Conservation (phyloP, 2,797 vertebrate species). For the Nyctalus aviator region DNA sequence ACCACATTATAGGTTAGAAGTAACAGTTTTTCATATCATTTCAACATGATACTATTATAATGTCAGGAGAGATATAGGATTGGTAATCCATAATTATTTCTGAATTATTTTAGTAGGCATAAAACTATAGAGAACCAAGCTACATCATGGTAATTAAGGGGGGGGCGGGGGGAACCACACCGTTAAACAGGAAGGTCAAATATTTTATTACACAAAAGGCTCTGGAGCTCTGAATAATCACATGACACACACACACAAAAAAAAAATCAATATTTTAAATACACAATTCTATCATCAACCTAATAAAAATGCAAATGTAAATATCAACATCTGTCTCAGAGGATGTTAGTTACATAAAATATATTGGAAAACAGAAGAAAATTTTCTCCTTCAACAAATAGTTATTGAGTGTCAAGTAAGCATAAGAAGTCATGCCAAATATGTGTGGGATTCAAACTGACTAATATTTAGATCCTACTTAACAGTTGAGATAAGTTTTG, state of each 20-base stretch:
- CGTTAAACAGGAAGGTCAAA: constrained; percentile 50
- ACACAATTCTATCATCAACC: background rate
- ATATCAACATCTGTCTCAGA: constrained; percentile 46
- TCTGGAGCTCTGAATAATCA: constrained; percentile 33
- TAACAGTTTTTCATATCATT: constrained; percentile 1
- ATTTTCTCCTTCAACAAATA: constrained; percentile 43
- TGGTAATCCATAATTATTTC: constrained; percentile 6
- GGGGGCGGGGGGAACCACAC: too few species aligned
- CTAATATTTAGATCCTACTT: background rate
- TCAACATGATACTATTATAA: background rate
- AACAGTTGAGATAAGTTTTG: background rate
- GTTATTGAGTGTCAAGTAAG: constrained; percentile 14
- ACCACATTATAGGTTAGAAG: background rate
- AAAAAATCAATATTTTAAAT: constrained; percentile 70
- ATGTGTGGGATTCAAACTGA: background rate
- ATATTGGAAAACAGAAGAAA: constrained; percentile 32
- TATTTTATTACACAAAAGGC: constrained; percentile 65
- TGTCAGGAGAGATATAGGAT: constrained; percentile 30
- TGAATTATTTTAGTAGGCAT: constrained; percentile 19
- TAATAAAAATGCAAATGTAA: constrained; percentile 59
- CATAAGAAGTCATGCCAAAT: constrained; percentile 13
- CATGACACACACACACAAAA: background rate
- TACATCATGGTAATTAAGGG: constrained; percentile 9
- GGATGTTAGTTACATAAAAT: constrained; percentile 11
- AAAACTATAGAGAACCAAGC: constrained; percentile 48